These are phyloP conservation scores for Lycocerus yunnanus DNA, from an alignment of 2,888 invertebrate species.

Conservation along the genomic window DNA sequence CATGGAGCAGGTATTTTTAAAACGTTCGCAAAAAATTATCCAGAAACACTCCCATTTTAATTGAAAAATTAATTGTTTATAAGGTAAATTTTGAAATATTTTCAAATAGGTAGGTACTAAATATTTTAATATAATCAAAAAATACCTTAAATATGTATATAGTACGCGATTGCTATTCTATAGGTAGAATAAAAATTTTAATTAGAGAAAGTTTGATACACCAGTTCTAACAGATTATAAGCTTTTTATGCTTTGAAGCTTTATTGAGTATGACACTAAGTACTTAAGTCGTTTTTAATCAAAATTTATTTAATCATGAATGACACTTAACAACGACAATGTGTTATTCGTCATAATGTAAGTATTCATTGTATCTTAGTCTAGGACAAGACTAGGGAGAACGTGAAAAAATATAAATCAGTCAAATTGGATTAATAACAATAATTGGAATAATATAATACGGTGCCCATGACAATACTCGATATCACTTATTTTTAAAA, in stretches of 20 bases:
- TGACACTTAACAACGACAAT: neutral
- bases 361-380: neutral
- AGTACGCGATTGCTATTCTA: neutral
- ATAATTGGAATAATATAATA: too few relatives aligned
- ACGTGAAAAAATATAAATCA: neutral
- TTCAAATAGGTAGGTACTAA: too few relatives aligned
- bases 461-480: too few relatives aligned
- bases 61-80: neutral
- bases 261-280: neutral
- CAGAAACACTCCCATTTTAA: neutral
- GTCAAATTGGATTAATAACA: too few relatives aligned
- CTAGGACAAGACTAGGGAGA: neutral
- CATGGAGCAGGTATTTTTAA: constrained; percentile 14
- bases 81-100: too few relatives aligned
- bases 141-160: neutral
- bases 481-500: neutral
- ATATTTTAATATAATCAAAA: neutral
- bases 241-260: neutral
- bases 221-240: neutral
- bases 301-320: neutral
- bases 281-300: neutral
- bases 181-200: neutral
- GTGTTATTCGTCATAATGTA: neutral
- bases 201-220: neutral
- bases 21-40: neutral